A percentile compares a stretch with the other conserved stretches of the same genome.
Evolutionary conservation across 2,888 invertebrate species (phyloP).

Genomic region (Eurytoma adleriae): DNA sequence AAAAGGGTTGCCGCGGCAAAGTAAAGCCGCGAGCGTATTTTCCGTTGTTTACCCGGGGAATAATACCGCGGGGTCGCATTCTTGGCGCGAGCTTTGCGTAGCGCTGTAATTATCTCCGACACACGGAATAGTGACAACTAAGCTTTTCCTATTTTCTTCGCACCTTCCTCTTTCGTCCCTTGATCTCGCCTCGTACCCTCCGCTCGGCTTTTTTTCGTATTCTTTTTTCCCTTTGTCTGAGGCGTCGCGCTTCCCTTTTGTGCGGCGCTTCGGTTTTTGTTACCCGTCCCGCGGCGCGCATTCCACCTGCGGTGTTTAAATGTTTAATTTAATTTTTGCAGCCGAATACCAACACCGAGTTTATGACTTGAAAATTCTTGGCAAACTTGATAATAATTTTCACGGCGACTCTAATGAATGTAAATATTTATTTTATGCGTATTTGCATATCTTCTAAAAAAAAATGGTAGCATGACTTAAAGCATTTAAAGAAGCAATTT

Average conservation of each 20-base stretch:
- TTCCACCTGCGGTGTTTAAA: slow-evolving; percentile 32
- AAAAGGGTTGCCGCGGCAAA: slow-evolving; percentile 9
- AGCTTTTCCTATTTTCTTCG: slow-evolving; percentile 41
- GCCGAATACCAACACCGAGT: not conserved
- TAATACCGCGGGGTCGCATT: slow-evolving; percentile 33
- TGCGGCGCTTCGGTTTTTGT: not conserved
- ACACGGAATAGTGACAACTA: slow-evolving; percentile 49
- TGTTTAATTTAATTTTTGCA: slow-evolving; percentile 40
- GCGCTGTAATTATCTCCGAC: slow-evolving; percentile 57
- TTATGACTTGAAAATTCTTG: not conserved
- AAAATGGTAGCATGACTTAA: no score
- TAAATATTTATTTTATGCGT: no score
- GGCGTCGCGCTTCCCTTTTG: slow-evolving; percentile 10
- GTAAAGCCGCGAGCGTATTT: slow-evolving; percentile 36
- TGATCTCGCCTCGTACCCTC: slow-evolving; percentile 19
- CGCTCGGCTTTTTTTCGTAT: not conserved
- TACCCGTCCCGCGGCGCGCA: not conserved
- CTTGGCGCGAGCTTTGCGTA: not conserved
- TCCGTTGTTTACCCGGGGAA: slow-evolving; percentile 45
- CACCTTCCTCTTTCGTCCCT: slow-evolving; percentile 19
- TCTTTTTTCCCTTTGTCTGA: slow-evolving; percentile 15
- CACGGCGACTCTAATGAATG: not conserved
- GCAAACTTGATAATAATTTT: slow-evolving; percentile 17
- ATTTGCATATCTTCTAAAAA: no score
- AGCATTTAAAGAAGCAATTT: no score